phyloP scores from a whole-genome alignment of 2,113 vertebrate species.

The Empidonax alnorum region DNA sequence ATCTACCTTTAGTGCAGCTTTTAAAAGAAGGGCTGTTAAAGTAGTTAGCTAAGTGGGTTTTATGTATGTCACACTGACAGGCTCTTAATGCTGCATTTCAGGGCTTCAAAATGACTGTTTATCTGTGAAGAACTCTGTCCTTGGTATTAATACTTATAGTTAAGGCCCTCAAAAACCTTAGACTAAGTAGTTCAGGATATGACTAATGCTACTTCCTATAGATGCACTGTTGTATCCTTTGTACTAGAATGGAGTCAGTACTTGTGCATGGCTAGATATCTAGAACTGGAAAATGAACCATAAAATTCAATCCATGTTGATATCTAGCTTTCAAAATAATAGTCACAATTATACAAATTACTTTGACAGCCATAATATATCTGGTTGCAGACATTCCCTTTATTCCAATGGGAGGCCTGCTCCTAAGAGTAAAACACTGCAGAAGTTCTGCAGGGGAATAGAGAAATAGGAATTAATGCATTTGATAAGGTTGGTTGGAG shows the following conservation, averaged over 20 bases:
- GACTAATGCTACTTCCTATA: neutral
- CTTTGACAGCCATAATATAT: neutral
- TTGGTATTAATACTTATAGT: neutral
- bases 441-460: neutral
- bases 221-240: neutral
- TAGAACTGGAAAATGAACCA: neutral
- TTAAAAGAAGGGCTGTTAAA: neutral
- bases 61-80: neutral
- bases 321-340: neutral
- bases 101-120: neutral
- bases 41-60: neutral
- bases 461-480: neutral
- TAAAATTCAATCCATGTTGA: neutral
- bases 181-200: neutral
- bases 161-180: neutral
- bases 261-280: neutral
- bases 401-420: neutral
- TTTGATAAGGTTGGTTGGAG: neutral
- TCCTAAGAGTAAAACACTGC: neutral
- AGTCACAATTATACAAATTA: neutral
- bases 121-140: conserved; percentile 16
- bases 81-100: neutral
- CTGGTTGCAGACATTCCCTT: neutral
- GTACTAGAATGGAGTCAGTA: neutral
- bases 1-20: neutral